A percentile compares a stretch with the other conserved stretches of the same genome.
These are phyloP conservation scores for Struthio camelus DNA, from an alignment of 2,113 vertebrate species.

Conservation along the genomic window DNA sequence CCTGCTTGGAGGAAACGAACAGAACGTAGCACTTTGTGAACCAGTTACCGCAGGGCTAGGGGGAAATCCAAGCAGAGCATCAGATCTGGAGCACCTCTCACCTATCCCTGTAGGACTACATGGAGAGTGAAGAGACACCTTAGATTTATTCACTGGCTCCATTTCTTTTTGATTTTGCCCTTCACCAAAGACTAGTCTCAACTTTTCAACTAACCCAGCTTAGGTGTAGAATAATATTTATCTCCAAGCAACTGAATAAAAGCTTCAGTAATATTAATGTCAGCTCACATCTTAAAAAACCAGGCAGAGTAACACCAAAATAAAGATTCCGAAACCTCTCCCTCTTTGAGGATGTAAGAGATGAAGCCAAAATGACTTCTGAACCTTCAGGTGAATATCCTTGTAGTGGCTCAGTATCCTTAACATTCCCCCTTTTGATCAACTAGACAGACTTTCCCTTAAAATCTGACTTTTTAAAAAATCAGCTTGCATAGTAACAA, in stretches of 20 bases:
- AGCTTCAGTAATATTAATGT: not conserved
- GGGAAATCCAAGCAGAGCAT: not conserved
- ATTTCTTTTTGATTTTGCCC: not conserved
- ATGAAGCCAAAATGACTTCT: not conserved
- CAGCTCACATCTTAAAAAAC: not conserved
- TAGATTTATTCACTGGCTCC: not conserved
- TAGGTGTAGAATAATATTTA: not conserved
- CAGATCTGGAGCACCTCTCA: not conserved
- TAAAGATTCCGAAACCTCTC: not conserved
- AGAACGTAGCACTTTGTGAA: not conserved
- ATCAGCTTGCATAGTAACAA: not conserved
- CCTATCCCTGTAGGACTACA: too few species aligned
- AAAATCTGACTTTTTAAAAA: not conserved
- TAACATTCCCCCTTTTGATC: not conserved
- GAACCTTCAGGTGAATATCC: not conserved
- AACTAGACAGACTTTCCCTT: not conserved
- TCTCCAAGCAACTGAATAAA: not conserved
- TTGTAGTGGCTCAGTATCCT: accelerated
- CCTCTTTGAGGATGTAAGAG: not conserved
- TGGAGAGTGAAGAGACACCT: not conserved
- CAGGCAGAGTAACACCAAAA: not conserved
- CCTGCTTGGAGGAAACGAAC: not conserved
- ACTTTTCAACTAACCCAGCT: not conserved
- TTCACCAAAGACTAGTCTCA: not conserved
- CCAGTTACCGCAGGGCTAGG: not conserved